Conservation (phyloP, 2,888 invertebrate genomes). For the Germaria angustata region DNA sequence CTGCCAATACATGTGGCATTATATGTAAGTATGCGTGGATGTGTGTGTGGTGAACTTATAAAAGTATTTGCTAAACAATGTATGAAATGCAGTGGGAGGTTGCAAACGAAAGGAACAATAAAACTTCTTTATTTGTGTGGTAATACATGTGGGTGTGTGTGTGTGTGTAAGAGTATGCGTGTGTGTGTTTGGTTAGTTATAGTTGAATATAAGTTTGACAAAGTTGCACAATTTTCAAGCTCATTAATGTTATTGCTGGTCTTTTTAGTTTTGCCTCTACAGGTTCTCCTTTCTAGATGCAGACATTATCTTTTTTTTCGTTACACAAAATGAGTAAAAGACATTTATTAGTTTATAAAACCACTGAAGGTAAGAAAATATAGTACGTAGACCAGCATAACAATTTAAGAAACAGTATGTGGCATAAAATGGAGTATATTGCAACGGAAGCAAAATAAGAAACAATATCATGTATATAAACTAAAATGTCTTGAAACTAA, state of each 20-base stretch:
- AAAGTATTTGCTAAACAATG: conserved; percentile 32
- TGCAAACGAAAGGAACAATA: neutral
- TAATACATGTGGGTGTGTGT: neutral
- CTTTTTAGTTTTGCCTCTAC: conserved; percentile 28
- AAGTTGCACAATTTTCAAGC: conserved; percentile 67
- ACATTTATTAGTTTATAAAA: neutral
- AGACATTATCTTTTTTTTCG: neutral
- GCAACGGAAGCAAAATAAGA: neutral
- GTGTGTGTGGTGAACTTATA: neutral
- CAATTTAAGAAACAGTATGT: neutral
- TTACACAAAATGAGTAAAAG: neutral
- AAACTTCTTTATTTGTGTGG: conserved; percentile 18
- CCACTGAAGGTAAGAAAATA: neutral
- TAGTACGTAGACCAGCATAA: neutral
- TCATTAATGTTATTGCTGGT: conserved; percentile 62
- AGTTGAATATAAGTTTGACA: conserved; percentile 56
- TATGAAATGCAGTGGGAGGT: neutral
- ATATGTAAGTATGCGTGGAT: neutral
- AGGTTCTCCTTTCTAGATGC: neutral
- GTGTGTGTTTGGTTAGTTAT: conserved; percentile 26
- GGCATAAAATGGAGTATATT: neutral
- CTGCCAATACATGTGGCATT: neutral
- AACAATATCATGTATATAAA: no score
- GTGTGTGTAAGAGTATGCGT: neutral
- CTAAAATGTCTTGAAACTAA: no score